Percentiles rank a stretch among this genome's conserved stretches.
Conservation (phyloP, 2,888 invertebrate genomes). For the Drosophila infuscata region DNA sequence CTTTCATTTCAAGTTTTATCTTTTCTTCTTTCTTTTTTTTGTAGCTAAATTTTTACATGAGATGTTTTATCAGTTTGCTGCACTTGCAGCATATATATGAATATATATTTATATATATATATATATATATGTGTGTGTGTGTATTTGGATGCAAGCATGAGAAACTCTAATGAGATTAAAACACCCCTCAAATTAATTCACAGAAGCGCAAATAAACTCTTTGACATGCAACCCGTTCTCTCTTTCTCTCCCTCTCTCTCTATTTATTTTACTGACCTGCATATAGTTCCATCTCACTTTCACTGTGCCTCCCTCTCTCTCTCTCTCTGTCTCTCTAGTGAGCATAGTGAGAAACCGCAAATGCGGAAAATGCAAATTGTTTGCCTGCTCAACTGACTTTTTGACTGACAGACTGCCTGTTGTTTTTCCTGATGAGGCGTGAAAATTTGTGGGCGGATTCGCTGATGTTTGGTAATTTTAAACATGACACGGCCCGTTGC, state of each 20-base stretch:
- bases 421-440: slow-evolving; percentile 66
- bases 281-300: not conserved
- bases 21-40: not conserved
- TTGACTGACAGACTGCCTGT: slow-evolving; percentile 22
- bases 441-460: slow-evolving; percentile 75
- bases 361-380: slow-evolving; percentile 76
- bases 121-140: not conserved
- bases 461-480: slow-evolving; percentile 57
- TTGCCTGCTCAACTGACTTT: slow-evolving; percentile 28
- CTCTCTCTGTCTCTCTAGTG: slow-evolving; percentile 5
- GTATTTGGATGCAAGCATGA: slow-evolving; percentile 23
- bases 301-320: not conserved
- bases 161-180: slow-evolving; percentile 79
- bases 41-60: not conserved
- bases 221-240: not conserved
- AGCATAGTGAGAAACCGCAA: slow-evolving; percentile 70
- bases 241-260: not conserved
- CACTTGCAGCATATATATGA: slow-evolving; percentile 3
- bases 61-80: not conserved
- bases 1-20: not conserved
- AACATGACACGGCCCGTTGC: slow-evolving; percentile 32
- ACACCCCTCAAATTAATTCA: slow-evolving; percentile 80
- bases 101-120: not conserved
- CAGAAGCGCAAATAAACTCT: slow-evolving; percentile 55
- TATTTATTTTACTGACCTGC: not conserved